phyloP scores from a whole-genome alignment of 2,113 vertebrate species.

The Pachycephala philippinensis region DNA sequence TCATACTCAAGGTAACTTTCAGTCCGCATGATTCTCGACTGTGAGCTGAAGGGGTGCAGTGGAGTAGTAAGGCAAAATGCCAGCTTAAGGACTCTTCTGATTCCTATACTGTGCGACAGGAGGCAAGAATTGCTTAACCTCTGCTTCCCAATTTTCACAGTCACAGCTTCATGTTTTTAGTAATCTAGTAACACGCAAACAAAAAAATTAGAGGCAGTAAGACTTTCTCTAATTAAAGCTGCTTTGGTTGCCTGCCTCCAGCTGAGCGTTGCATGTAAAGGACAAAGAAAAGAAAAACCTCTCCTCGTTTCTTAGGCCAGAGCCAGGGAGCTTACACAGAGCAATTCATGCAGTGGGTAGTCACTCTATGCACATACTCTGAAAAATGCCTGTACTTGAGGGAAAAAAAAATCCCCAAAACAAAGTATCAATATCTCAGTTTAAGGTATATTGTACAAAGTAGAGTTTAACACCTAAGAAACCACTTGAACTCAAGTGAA shows the following conservation, averaged over 20 bases:
- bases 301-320: not conserved
- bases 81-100: not conserved
- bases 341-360: not conserved
- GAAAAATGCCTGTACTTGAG: not conserved
- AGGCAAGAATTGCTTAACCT: not conserved
- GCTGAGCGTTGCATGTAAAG: not conserved
- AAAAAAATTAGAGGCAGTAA: not conserved
- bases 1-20: not conserved
- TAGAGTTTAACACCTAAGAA: not conserved
- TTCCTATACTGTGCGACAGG: accelerated
- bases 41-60: not conserved
- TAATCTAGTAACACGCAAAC: not conserved
- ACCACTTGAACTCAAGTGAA: not conserved
- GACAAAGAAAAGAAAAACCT: not conserved
- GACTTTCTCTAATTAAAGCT: not conserved
- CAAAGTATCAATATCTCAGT: not conserved
- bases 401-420: not conserved
- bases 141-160: not conserved
- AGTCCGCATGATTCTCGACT: accelerated
- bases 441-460: not conserved
- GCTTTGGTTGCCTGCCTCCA: not conserved
- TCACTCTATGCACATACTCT: not conserved
- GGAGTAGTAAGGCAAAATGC: not conserved
- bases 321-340: not conserved
- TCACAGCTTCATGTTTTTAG: not conserved